Percentiles rank a stretch among this genome's conserved stretches.
Conservation (phyloP, 2,113 vertebrate genomes). For the Petromus typicus region DNA sequence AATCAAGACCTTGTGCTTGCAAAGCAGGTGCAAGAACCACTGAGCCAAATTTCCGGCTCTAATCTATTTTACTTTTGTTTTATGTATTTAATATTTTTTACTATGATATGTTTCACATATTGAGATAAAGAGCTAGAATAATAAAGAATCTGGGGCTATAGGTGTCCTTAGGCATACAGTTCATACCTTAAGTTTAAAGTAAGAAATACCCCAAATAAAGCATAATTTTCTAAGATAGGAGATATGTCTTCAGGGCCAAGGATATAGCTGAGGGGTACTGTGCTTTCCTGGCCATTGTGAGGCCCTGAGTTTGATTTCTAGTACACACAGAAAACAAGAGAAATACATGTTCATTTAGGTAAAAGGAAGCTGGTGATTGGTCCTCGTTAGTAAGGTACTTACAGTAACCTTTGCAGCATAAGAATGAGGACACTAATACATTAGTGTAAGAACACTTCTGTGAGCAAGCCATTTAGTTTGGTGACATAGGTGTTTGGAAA, state of each 20-base stretch:
- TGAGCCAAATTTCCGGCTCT: too few species aligned
- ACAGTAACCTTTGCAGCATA: background rate
- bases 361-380: background rate
- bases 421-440: background rate
- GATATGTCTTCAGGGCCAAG: background rate
- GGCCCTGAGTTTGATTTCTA: too few species aligned
- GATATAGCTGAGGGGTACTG: too few species aligned
- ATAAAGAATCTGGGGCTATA: background rate
- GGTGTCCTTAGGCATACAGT: background rate
- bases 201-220: background rate
- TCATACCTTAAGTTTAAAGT: conserved; percentile 23
- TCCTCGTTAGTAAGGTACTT: background rate
- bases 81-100: background rate
- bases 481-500: background rate
- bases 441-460: background rate
- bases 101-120: background rate
- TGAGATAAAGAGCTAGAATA: background rate
- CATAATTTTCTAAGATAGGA: background rate
- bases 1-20: too few species aligned
- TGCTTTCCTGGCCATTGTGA: too few species aligned
- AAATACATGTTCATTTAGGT: background rate
- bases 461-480: background rate
- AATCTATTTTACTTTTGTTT: background rate
- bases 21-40: too few species aligned
- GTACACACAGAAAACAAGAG: too few species aligned